Base-by-base conservation (phyloP, 2,797 vertebrate species). In the Pseudochirops cupreus region DNA sequence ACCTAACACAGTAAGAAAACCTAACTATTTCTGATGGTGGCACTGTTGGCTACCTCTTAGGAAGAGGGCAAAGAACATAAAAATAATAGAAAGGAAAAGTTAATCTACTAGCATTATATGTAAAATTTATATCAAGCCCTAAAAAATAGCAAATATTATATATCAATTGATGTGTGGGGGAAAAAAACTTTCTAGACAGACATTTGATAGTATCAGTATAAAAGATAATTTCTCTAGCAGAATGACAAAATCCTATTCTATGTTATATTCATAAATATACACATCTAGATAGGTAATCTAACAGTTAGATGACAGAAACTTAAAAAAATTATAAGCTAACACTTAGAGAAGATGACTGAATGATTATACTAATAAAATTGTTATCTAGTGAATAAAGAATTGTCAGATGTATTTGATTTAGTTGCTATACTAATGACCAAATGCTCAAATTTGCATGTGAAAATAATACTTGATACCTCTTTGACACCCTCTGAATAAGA, bases 21-120 rank as follows among this genome's bases (percentile, higher is more conserved):
- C 31, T 92, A 12, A n/a, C 50, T 46, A 62, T 93, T 87, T 97
- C 96, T 92, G 97, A 96, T 0, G 0, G 74, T 46, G 97, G 96
- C 62, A 62, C 52, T 46, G 18, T 96, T 95, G 93, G 2, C 53
- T 59, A 21, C 18, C 93, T 95, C 93, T 91, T 95, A 33, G 0
- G 91, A 31, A 52, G 21, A 97, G 59, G 56, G 54, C 90, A 94
- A 95, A 96, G 91, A 50, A 55, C 29, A 55, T 31, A 39, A 82
- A 1, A 90, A 56, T n/a, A 94, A 94, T 92, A 31, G 56, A 52
- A 92, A 90, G 9, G 18, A 33, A 94, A 94, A 93, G 33, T 0
- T n/a, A 62, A 93, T 90, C 91, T 39, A 12, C 53, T 96, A 89
- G 62, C 56, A 93, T 74, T 46, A 56, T 24, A 59, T 74, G 24